A percentile compares a stretch with the other conserved stretches of the same genome.
phyloP scores from a whole-genome alignment of 2,113 vertebrate genomes.

The Poicephalus meyeri region DNA sequence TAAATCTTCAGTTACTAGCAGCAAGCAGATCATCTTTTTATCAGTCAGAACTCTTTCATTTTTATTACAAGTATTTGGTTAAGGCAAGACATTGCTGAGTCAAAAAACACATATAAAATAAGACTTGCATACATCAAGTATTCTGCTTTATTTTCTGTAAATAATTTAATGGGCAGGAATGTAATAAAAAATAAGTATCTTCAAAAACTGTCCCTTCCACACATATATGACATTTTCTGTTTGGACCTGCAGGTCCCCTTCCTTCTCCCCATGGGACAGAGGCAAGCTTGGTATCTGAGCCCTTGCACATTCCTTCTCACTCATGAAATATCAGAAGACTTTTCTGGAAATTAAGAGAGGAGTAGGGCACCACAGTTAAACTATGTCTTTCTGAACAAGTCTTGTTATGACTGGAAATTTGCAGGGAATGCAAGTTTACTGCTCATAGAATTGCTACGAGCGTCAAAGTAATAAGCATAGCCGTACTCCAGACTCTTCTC shows the following conservation, averaged over 20 bases:
- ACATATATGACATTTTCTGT: not conserved
- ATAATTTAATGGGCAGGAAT: not conserved
- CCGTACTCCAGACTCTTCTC: conserved; percentile 17
- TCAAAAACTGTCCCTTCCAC: not conserved
- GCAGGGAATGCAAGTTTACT: conserved; percentile 10
- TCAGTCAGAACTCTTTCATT: not conserved
- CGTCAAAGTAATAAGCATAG: not conserved
- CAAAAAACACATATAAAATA: not conserved
- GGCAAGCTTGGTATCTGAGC: not conserved
- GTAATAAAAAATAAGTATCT: not conserved
- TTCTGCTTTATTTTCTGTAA: not conserved
- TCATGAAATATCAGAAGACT: not conserved
- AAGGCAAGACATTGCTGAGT: not conserved
- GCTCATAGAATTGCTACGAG: not conserved
- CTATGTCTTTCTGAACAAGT: not conserved
- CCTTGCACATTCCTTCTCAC: not conserved
- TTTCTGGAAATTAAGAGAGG: not conserved
- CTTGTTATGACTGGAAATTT: not conserved
- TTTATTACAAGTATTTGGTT: not conserved
- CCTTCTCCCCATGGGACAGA: not conserved
- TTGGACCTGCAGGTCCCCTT: not conserved
- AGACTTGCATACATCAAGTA: not conserved
- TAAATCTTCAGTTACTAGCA: not conserved
- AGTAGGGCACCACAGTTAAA: not conserved
- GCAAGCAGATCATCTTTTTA: not conserved